phyloP scores from a whole-genome alignment of 1,140 invertebrate genomes.

The Microplitis demolitor region DNA sequence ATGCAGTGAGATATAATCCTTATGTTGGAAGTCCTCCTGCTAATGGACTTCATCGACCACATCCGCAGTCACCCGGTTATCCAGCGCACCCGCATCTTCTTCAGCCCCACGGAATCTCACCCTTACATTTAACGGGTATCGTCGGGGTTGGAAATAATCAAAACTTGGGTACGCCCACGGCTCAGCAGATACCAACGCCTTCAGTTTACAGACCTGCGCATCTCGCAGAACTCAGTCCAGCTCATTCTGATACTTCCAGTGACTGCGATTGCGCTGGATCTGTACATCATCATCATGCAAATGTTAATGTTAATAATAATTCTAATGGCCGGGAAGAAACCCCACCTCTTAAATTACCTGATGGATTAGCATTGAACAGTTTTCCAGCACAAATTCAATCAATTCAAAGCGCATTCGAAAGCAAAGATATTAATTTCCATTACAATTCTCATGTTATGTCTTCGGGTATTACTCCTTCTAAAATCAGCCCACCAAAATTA shows the following conservation, averaged over 20 bases:
- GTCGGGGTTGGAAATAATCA: slow-evolving; percentile 33
- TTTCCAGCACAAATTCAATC: slow-evolving; percentile 33
- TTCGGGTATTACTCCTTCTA: slow-evolving; percentile 48
- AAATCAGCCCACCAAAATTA: slow-evolving; percentile 66
- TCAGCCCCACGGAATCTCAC: slow-evolving; percentile 39
- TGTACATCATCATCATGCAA: slow-evolving; percentile 21
- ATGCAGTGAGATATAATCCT: slow-evolving; percentile 44
- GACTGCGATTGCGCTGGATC: slow-evolving; percentile 52
- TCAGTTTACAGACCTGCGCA: slow-evolving; percentile 30
- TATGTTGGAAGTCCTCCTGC: slow-evolving; percentile 33
- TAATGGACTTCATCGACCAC: slow-evolving; percentile 27
- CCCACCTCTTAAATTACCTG: slow-evolving; percentile 27
- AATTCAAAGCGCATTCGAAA: slow-evolving; percentile 36
- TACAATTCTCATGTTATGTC: slow-evolving; percentile 29
- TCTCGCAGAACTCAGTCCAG: slow-evolving; percentile 45
- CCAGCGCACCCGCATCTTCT: slow-evolving; percentile 36
- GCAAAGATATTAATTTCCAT: slow-evolving; percentile 20
- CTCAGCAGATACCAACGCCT: not conserved
- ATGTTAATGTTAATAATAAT: slow-evolving; percentile 5
- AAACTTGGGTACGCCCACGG: slow-evolving; percentile 31
- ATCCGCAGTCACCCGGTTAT: slow-evolving; percentile 33
- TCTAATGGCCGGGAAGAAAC: slow-evolving; percentile 9
- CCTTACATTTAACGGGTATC: slow-evolving; percentile 39
- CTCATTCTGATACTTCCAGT: slow-evolving; percentile 49
- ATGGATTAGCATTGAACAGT: slow-evolving; percentile 27